Base-by-base conservation (phyloP, 2,888 invertebrate species). In the Folsomia candida region DNA sequence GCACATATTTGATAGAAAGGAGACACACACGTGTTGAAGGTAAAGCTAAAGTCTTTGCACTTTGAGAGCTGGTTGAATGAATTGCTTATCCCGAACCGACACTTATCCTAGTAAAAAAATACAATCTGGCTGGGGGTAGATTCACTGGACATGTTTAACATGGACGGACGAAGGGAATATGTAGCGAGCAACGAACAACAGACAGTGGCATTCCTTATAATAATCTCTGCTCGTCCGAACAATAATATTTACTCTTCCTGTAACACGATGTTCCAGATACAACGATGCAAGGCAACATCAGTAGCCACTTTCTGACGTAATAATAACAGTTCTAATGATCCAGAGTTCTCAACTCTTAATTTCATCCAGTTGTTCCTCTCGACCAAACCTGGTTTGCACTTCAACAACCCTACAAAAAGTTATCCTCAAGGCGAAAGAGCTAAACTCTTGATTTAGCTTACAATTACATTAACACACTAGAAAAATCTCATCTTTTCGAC, bases 251-350 rank as follows among this genome's bases (percentile, higher is more conserved):
- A 37, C 37, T 37, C n/a, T 37, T 37, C n/a, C 37, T 37, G 37
- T 14, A 9, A 37, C 37, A 37, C 14, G 37, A n/a, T n/a, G n/a
- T n/a, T n/a, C n/a, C 37, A 37, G 14, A 37, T 37, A 14, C 57
- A 57, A 57, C n/a, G 47, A 9, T 22, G 24, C n/a, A 57, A 20
- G n/a, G 20, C 9, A 57, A 57, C 57, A 20, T 3, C 60, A 60
- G 60, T 60, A 60, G 60, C 60, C 14, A 20, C 14, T 60, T 57
- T n/a, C 22, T 60, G 60, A 60, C 60, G 25, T 60, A 60, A 60
- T 60, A 60, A 60, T 26, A 62, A 22, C 20, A 27, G 28, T 18
- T 28, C 25, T 26, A 26, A 22, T 62, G 29, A 29, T 29, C 62
- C 27, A 62, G 62, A 11, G 37, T 14, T 37, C 6, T 4, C 14